Percentiles rank a stretch among this genome's conserved stretches.
phyloP scores from a whole-genome alignment of 1,140 invertebrate genomes.

The Drosophila nebulosa region DNA sequence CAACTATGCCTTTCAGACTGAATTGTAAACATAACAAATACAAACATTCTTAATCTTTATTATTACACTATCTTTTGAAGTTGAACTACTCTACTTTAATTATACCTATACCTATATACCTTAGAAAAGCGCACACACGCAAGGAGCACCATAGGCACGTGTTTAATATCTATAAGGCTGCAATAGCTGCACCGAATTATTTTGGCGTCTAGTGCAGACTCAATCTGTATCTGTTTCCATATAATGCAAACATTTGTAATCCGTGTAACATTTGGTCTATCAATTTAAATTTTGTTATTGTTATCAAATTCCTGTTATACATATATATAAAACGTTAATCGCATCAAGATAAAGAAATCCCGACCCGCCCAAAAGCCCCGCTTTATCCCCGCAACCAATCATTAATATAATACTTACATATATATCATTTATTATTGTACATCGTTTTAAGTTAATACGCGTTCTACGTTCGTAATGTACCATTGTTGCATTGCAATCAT shows the following conservation, averaged over 20 bases:
- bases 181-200: slow-evolving; percentile 27
- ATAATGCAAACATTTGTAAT: slow-evolving; percentile 4
- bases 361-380: slow-evolving; percentile 3
- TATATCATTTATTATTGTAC: slow-evolving; percentile 6
- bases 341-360: slow-evolving; percentile 20
- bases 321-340: slow-evolving; percentile 39
- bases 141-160: slow-evolving; percentile 30
- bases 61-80: slow-evolving; percentile 65
- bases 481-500: background rate
- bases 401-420: slow-evolving; percentile 1
- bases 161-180: slow-evolving; percentile 39
- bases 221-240: slow-evolving; percentile 14
- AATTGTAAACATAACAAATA: slow-evolving; percentile 78
- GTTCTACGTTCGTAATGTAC: background rate
- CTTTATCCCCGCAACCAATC: background rate
- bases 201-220: slow-evolving; percentile 42
- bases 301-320: slow-evolving; percentile 50
- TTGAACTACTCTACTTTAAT: slow-evolving; percentile 45
- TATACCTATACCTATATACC: slow-evolving; percentile 17
- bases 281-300: slow-evolving; percentile 48
- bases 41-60: slow-evolving; percentile 72
- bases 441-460: slow-evolving; percentile 7
- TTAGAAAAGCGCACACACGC: slow-evolving; percentile 65
- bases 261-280: slow-evolving; percentile 22
- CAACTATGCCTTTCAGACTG: slow-evolving; percentile 78